Percentiles rank a stretch among this genome's conserved stretches.
phyloP scores from a whole-genome alignment of 2,888 invertebrate genomes.

The Morpho deidamia region DNA sequence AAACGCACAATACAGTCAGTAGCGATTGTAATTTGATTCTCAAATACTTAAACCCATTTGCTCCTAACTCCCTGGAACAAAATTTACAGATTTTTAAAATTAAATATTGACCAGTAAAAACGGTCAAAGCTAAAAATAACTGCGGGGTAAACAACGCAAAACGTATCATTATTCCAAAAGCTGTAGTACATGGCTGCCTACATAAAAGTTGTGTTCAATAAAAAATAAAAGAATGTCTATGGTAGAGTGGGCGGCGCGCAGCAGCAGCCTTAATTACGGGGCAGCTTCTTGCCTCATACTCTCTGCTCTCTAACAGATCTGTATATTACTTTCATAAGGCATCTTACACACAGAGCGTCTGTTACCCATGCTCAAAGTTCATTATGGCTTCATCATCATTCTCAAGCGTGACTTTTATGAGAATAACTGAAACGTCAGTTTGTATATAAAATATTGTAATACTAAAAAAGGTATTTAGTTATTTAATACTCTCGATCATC shows the following conservation, averaged over 20 bases:
- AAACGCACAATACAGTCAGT: too few species aligned
- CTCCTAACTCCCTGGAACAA: too few species aligned
- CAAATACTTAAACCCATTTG: too few species aligned
- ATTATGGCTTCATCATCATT: too few species aligned
- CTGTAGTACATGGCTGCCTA: conserved; percentile 25
- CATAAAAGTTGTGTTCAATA: conserved; percentile 21
- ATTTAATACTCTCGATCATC: too few species aligned
- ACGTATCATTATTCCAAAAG: conserved; percentile 23
- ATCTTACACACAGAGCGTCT: conserved; percentile 4
- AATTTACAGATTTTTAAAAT: too few species aligned
- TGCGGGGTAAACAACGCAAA: conserved; percentile 13
- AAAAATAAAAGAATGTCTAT: conserved; percentile 38
- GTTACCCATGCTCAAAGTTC: too few species aligned
- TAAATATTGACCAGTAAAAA: conserved; percentile 1
- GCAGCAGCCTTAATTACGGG: conserved; percentile 62
- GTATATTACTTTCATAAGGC: conserved; percentile 20
- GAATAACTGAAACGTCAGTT: too few species aligned
- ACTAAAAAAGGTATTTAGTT: too few species aligned
- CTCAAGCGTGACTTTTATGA: too few species aligned
- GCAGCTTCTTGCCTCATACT: conserved; percentile 40
- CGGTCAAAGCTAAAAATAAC: conserved; percentile 14
- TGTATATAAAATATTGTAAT: too few species aligned
- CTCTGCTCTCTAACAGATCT: conserved; percentile 12
- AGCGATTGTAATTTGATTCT: too few species aligned
- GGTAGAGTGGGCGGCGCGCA: conserved; percentile 55